These are phyloP conservation scores for Hystrix cristata DNA, from an alignment of 2,113 vertebrate genomes.

Conservation along the genomic window DNA sequence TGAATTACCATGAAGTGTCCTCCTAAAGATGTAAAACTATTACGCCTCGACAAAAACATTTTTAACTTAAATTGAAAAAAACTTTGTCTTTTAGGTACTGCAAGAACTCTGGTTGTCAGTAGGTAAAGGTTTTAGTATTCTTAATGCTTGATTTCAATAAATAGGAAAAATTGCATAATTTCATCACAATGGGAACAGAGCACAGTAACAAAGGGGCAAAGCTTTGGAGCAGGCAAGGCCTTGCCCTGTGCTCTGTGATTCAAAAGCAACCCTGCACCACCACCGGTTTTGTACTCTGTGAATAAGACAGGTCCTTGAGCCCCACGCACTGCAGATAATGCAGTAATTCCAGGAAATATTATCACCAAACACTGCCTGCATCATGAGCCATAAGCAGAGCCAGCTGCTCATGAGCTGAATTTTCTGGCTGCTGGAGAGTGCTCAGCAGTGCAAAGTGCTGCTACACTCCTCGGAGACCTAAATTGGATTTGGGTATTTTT, in stretches of 20 bases:
- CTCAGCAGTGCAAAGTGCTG: slow-evolving; percentile 42
- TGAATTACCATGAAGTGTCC: not conserved
- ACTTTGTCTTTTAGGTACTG: not conserved
- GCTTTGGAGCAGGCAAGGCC: not conserved
- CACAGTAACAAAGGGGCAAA: not conserved
- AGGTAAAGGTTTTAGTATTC: slow-evolving; percentile 20
- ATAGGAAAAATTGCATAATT: slow-evolving; percentile 1
- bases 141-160: slow-evolving; percentile 11
- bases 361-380: slow-evolving; percentile 62
- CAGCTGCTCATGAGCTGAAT: slow-evolving; percentile 67
- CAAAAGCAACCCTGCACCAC: not conserved
- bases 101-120: not conserved
- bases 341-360: slow-evolving; percentile 79
- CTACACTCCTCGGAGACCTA: slow-evolving; percentile 43
- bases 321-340: not conserved
- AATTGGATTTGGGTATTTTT: slow-evolving; percentile 60
- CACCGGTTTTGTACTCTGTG: slow-evolving; percentile 27
- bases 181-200: not conserved
- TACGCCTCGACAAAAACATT: not conserved
- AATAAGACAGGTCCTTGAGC: slow-evolving; percentile 39
- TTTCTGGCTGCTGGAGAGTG: slow-evolving; percentile 72
- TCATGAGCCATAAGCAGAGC: slow-evolving; percentile 70
- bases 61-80: not conserved
- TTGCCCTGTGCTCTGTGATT: not conserved
- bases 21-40: not conserved